phyloP scores from a whole-genome alignment of 2,888 invertebrate species.

The Vandiemenella viatica region DNA sequence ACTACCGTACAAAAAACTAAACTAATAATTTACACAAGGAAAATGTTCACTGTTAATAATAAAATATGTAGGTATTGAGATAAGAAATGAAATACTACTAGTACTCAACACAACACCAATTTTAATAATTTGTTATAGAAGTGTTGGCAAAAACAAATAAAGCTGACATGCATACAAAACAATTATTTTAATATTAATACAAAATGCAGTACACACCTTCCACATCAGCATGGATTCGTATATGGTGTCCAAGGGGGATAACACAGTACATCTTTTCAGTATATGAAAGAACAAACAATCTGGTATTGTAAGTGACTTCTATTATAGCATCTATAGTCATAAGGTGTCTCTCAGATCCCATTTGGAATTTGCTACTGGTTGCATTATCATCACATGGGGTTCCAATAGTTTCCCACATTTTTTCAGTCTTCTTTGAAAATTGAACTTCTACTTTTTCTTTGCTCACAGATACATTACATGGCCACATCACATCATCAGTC shows the following conservation, averaged over 20 bases:
- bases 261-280: slow-evolving; percentile 37
- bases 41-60: too few relatives aligned
- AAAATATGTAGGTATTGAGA: too few relatives aligned
- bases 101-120: too few relatives aligned
- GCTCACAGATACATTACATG: slow-evolving; percentile 14
- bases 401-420: slow-evolving; percentile 6
- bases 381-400: background rate
- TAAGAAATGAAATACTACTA: too few relatives aligned
- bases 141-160: too few relatives aligned
- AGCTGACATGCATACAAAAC: too few relatives aligned
- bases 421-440: background rate
- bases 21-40: too few relatives aligned
- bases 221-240: slow-evolving; percentile 41
- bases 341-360: slow-evolving; percentile 9
- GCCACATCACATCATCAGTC: background rate
- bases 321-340: slow-evolving; percentile 29
- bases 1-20: too few relatives aligned
- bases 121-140: too few relatives aligned
- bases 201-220: slow-evolving; percentile 39
- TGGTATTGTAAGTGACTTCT: slow-evolving; percentile 51
- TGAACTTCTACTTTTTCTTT: slow-evolving; percentile 55
- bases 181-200: too few relatives aligned
- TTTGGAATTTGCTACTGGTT: slow-evolving; percentile 18
- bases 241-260: slow-evolving; percentile 61
- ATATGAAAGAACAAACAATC: slow-evolving; percentile 41